Evolutionary conservation across 2,113 vertebrate species (phyloP).

Genomic region (Atrichornis clamosus): DNA sequence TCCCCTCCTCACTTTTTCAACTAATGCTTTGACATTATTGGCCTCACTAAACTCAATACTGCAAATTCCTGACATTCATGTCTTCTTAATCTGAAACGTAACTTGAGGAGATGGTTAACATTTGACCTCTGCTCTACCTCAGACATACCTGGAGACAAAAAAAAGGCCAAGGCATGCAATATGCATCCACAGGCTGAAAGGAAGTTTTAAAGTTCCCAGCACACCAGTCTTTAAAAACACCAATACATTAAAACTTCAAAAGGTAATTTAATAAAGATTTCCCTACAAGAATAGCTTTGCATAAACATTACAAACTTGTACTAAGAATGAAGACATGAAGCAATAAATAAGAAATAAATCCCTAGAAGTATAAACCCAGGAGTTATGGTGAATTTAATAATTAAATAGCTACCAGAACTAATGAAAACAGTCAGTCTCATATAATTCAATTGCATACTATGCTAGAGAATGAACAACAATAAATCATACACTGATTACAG

Average conservation of each 20-base stretch:
- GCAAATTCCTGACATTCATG: slow-evolving; percentile 67
- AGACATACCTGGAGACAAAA: slow-evolving; percentile 59
- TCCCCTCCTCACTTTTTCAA: background rate
- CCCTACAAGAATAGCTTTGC: background rate
- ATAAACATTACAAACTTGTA: background rate
- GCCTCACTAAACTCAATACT: slow-evolving; percentile 52
- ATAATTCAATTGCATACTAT: background rate
- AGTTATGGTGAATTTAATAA: background rate
- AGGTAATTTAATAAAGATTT: background rate
- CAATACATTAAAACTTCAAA: background rate
- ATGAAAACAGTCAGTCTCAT: background rate
- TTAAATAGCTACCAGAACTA: background rate
- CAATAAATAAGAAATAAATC: background rate
- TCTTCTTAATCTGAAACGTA: slow-evolving; percentile 61
- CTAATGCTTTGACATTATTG: slow-evolving; percentile 52
- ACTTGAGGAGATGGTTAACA: slow-evolving; percentile 64
- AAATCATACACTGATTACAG: background rate
- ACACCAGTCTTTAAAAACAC: background rate
- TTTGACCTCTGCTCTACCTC: slow-evolving; percentile 66
- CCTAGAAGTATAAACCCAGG: background rate
- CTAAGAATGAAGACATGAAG: background rate
- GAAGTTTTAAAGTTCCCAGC: background rate
- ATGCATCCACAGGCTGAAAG: slow-evolving; percentile 21
- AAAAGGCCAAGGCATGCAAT: background rate
- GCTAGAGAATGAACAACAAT: background rate